Percentiles rank a stretch among this genome's conserved stretches.
These are phyloP conservation scores for Eulemur rubriventer DNA, from an alignment of 2,797 vertebrate genomes.

Conservation along the genomic window DNA sequence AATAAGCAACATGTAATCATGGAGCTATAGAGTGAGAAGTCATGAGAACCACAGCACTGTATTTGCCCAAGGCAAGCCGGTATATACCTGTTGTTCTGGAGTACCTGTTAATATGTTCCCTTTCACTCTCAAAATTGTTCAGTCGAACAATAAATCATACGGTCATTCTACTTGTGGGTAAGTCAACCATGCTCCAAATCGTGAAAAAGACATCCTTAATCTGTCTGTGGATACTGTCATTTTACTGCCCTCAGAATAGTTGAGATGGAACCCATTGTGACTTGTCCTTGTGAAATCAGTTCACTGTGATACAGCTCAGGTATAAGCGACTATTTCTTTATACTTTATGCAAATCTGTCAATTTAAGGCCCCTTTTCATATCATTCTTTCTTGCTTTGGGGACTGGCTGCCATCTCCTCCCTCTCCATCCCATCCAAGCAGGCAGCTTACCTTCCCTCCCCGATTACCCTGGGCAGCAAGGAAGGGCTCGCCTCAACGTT, in stretches of 20 bases:
- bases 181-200: neutral
- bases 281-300: neutral
- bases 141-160: rapidly evolving
- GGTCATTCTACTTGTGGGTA: neutral
- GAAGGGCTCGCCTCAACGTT: neutral
- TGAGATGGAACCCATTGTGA: rapidly evolving
- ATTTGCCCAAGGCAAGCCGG: neutral
- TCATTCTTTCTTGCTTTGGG: neutral
- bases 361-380: neutral
- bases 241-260: neutral
- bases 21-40: neutral
- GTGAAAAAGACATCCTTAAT: neutral
- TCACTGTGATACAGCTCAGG: neutral
- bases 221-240: neutral
- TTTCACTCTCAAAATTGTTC: neutral
- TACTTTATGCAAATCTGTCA: neutral
- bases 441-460: neutral
- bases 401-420: rapidly evolving
- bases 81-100: rapidly evolving
- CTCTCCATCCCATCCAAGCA: rapidly evolving
- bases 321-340: no score
- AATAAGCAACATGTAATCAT: neutral
- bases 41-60: neutral
- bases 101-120: rapidly evolving
- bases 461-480: neutral